Conservation (phyloP, 2,113 vertebrate genomes). For the Lathamus discolor region DNA sequence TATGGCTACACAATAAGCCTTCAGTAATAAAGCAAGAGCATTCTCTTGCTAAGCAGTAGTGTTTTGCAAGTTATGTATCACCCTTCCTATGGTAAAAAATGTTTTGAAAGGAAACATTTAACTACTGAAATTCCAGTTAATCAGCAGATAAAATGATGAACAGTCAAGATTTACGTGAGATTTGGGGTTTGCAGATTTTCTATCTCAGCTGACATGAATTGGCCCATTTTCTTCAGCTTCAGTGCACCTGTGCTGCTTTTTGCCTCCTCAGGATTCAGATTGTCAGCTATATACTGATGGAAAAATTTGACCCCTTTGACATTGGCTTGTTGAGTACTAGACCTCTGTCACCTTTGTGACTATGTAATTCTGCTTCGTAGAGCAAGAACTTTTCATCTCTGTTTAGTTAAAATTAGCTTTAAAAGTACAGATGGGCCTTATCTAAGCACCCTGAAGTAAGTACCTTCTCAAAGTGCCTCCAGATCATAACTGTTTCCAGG, state of each 20-base stretch:
- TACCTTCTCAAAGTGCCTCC: not conserved
- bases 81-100: not conserved
- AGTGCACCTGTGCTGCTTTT: not conserved
- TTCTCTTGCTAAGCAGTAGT: not conserved
- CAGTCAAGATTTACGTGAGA: not conserved
- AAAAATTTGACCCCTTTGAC: not conserved
- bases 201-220: accelerated
- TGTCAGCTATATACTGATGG: not conserved
- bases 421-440: not conserved
- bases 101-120: not conserved
- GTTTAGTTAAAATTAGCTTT: not conserved
- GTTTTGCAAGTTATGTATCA: not conserved
- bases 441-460: not conserved
- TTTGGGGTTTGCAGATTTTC: not conserved
- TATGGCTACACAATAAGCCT: not conserved
- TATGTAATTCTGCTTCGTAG: not conserved
- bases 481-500: not conserved
- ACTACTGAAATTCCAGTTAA: not conserved
- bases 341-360: not conserved
- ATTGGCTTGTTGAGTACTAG: not conserved
- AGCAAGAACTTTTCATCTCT: not conserved
- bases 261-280: not conserved
- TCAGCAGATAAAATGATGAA: not conserved
- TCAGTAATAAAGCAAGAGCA: not conserved
- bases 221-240: not conserved